Evolutionary conservation across 2,113 vertebrate genomes (phyloP).

Genomic region (Arizona elegans): DNA sequence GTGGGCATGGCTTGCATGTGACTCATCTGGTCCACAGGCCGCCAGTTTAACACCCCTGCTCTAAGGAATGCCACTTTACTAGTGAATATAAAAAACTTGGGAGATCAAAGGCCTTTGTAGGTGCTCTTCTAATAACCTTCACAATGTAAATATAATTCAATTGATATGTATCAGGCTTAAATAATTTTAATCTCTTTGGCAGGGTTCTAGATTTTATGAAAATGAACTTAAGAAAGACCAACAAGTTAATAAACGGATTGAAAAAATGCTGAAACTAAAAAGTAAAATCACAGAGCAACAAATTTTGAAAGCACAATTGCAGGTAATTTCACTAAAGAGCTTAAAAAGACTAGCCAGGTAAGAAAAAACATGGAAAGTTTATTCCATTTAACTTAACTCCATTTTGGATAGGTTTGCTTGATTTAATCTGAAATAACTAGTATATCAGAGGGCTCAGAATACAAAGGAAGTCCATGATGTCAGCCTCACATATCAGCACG

Average conservation of each 20-base stretch:
- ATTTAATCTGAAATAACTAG: not conserved
- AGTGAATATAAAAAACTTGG: not conserved
- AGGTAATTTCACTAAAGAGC: conserved; percentile 71
- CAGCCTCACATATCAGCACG: not conserved
- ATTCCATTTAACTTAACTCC: not conserved
- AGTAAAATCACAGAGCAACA: conserved; percentile 81
- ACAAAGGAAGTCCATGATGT: not conserved
- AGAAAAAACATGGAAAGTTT: not conserved
- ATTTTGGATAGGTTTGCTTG: not conserved
- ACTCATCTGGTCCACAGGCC: too few relatives aligned
- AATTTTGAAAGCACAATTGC: conserved; percentile 81
- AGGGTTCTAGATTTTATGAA: conserved; percentile 96
- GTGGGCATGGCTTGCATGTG: too few relatives aligned
- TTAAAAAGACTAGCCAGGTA: not conserved
- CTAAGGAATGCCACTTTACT: not conserved
- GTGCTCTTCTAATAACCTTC: conserved; percentile 10
- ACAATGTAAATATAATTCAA: not conserved
- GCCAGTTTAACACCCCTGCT: not conserved
- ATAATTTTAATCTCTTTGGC: conserved; percentile 38
- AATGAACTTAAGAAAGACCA: conserved; percentile 92
- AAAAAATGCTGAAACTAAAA: conserved; percentile 89
- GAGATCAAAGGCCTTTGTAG: not conserved
- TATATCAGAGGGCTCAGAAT: not conserved
- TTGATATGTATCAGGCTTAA: not conserved
- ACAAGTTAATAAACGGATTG: conserved; percentile 92